Conservation (phyloP, 2,113 vertebrate genomes). For the Cheirogaleus medius region DNA sequence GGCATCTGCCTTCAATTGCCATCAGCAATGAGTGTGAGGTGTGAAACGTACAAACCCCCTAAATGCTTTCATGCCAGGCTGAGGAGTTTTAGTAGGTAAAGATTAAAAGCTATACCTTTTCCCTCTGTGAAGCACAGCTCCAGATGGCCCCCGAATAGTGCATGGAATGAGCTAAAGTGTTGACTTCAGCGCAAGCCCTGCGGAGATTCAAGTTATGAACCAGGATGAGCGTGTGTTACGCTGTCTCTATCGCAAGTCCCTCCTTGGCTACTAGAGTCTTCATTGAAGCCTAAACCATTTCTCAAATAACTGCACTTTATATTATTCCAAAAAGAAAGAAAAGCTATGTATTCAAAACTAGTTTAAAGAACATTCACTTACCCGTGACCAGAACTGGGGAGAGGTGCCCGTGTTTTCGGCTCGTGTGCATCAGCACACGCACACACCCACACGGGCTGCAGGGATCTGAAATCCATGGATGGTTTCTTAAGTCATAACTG, state of each 20-base stretch:
- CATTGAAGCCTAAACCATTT: neutral
- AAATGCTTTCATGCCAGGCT: neutral
- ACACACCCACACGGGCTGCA: no score
- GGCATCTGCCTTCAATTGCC: neutral
- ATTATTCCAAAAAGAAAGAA: neutral
- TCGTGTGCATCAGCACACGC: neutral
- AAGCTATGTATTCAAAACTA: neutral
- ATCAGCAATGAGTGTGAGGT: neutral
- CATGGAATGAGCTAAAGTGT: neutral
- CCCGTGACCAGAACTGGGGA: neutral
- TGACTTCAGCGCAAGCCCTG: neutral
- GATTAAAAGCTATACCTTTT: neutral
- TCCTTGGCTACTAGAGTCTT: neutral
- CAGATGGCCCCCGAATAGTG: neutral
- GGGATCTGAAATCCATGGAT: neutral
- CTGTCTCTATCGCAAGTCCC: neutral
- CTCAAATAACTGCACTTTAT: neutral
- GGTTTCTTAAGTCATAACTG: neutral
- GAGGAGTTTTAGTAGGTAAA: neutral
- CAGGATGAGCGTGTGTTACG: neutral
- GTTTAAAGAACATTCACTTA: neutral
- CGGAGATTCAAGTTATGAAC: neutral
- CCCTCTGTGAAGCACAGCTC: neutral
- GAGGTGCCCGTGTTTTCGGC: rapidly evolving
- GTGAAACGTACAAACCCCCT: neutral